Conservation (phyloP, 2,113 vertebrate species). For the Zosterops japonicus region DNA sequence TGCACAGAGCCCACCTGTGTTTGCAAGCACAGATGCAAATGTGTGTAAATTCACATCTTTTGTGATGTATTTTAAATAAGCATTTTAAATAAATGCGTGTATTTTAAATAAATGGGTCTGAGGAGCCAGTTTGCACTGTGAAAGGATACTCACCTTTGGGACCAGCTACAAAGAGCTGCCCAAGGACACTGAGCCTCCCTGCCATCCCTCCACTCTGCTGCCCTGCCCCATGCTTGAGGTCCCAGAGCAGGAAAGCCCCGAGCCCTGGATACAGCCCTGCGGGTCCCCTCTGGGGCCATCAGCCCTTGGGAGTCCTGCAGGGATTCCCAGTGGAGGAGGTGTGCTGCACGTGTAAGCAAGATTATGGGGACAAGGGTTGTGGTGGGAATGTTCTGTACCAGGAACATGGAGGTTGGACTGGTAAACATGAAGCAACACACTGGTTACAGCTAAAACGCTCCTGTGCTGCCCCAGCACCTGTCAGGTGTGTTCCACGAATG, state of each 20-base stretch:
- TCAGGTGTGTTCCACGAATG: background rate
- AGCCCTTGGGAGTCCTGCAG: background rate
- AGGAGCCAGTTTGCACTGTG: fast-evolving
- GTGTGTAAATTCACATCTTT: background rate
- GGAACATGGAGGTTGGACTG: background rate
- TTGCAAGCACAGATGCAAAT: background rate
- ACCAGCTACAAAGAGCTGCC: background rate
- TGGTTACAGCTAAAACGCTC: background rate
- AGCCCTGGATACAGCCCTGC: background rate
- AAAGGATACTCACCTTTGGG: background rate
- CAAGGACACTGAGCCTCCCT: fast-evolving
- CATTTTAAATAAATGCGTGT: background rate
- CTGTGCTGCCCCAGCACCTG: background rate
- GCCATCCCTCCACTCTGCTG: background rate
- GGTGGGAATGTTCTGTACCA: background rate
- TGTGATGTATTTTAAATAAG: background rate
- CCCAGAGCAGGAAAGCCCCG: background rate
- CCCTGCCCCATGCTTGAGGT: background rate
- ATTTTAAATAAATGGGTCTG: background rate
- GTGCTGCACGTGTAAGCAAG: background rate
- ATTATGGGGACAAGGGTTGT: background rate
- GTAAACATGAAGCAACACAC: background rate
- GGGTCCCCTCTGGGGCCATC: fast-evolving
- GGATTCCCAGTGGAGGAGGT: background rate
- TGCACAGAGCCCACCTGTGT: background rate